Evolutionary conservation across 2,888 invertebrate genomes (phyloP).

Genomic region (Dinocampus coccinellae): DNA sequence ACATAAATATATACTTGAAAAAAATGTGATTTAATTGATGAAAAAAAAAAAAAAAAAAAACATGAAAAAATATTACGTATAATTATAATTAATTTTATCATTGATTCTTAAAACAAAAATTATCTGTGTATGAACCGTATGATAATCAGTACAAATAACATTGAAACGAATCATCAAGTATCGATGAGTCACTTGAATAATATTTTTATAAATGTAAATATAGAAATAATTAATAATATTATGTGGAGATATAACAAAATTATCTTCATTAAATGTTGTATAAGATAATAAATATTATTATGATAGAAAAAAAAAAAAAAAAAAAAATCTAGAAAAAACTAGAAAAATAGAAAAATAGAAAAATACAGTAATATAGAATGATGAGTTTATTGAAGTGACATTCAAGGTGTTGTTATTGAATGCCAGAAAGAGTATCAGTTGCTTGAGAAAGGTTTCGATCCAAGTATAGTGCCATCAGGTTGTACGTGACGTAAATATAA

Average conservation of each 20-base stretch:
- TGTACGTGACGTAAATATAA: slow-evolving; percentile 14
- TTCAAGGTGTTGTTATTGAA: background rate
- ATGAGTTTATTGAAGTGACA: background rate
- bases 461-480: background rate
- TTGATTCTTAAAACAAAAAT: background rate
- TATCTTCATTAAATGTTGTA: too few relatives aligned
- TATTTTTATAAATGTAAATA: background rate
- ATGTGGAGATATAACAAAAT: too few relatives aligned
- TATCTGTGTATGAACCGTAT: background rate
- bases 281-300: too few relatives aligned
- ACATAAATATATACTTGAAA: background rate
- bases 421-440: background rate
- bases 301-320: too few relatives aligned
- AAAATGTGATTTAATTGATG: too few relatives aligned
- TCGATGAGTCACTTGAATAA: background rate
- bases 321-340: background rate
- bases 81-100: background rate
- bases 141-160: background rate
- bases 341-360: too few relatives aligned
- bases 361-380: too few relatives aligned
- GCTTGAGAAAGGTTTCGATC: background rate
- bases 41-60: too few relatives aligned
- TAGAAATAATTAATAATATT: too few relatives aligned
- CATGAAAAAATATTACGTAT: background rate
- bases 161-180: background rate